Evolutionary conservation across 2,113 vertebrate species (phyloP).

Genomic region (Hemiprocne comata): DNA sequence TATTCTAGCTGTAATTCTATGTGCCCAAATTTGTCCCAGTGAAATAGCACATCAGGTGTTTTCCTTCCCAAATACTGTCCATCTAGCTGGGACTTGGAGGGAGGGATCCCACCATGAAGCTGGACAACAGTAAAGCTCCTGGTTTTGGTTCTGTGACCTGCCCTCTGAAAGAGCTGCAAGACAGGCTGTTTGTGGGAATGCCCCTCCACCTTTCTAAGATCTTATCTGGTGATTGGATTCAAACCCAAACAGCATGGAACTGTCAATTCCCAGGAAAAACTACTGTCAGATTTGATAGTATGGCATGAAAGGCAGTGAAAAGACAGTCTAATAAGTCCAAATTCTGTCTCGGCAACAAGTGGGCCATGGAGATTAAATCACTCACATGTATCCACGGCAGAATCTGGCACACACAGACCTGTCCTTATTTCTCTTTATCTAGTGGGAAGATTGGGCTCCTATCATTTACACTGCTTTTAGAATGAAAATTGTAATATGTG

Average conservation of each 20-base stretch:
- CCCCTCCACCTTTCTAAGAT: not conserved
- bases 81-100: not conserved
- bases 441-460: not conserved
- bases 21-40: not conserved
- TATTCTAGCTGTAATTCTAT: not conserved
- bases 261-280: not conserved
- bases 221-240: not conserved
- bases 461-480: not conserved
- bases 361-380: conserved; percentile 38
- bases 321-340: conserved; percentile 46
- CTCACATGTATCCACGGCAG: conserved; percentile 1
- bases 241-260: not conserved
- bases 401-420: conserved; percentile 35
- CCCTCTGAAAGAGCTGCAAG: not conserved
- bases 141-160: not conserved
- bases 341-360: conserved; percentile 1
- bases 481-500: not conserved
- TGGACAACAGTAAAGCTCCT: not conserved
- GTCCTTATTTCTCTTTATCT: not conserved
- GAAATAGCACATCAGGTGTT: not conserved
- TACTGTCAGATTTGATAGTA: not conserved
- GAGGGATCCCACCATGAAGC: not conserved
- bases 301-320: not conserved
- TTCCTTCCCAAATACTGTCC: not conserved
- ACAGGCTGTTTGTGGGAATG: not conserved